A percentile compares a stretch with the other conserved stretches of the same genome.
phyloP scores from a whole-genome alignment of 2,113 vertebrate species.

The Cyprinus carpio region DNA sequence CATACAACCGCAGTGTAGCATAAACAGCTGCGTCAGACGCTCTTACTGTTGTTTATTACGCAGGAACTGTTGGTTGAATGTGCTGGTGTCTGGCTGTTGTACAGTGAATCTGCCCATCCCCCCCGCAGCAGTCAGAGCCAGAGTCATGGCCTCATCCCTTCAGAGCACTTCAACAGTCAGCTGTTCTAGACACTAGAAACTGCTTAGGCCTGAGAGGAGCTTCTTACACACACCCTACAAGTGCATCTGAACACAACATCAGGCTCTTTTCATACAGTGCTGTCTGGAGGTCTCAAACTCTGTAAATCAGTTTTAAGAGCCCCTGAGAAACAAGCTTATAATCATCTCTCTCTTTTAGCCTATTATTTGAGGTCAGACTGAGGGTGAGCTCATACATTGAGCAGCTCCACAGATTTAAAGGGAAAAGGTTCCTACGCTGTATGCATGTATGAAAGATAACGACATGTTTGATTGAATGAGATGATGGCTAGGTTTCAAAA shows the following conservation, averaged over 20 bases:
- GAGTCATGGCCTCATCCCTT: not conserved
- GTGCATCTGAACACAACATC: not conserved
- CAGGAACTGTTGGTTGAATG: not conserved
- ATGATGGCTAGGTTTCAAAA: not conserved
- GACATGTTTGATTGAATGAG: not conserved
- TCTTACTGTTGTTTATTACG: not conserved
- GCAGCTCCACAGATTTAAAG: not conserved
- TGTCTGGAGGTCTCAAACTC: not conserved
- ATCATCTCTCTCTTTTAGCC: not conserved
- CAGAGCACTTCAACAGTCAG: conserved; percentile 32
- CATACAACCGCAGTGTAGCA: not conserved
- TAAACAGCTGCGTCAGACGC: not conserved
- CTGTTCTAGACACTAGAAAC: conserved; percentile 24
- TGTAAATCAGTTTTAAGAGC: not conserved
- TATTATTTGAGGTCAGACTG: not conserved
- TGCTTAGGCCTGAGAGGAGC: conserved; percentile 14
- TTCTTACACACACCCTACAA: not conserved
- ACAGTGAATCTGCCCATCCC: conserved; percentile 23
- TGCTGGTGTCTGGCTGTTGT: not conserved
- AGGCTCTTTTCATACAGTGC: not conserved
- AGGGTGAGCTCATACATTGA: not conserved
- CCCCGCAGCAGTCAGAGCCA: conserved; percentile 10
- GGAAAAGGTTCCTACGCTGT: not conserved
- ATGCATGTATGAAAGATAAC: not conserved
- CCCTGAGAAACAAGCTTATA: not conserved